Evolutionary conservation across 2,113 vertebrate species (phyloP).

Genomic region (Hyaena hyaena): DNA sequence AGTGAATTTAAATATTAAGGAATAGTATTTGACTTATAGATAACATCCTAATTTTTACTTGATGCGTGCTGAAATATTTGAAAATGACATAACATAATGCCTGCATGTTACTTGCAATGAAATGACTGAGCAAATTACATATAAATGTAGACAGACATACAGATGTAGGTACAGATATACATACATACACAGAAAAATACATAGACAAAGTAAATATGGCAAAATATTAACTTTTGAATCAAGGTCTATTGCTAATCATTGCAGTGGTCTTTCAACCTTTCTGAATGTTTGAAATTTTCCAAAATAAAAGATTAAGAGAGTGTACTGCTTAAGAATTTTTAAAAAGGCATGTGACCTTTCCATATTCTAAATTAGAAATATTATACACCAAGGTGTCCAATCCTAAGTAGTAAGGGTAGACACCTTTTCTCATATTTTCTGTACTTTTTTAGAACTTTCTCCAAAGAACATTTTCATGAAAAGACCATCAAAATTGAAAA

Average conservation of each 20-base stretch:
- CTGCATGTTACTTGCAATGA: background rate
- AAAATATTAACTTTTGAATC: slow-evolving; percentile 40
- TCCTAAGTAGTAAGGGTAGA: background rate
- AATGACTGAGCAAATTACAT: slow-evolving; percentile 9
- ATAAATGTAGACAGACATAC: background rate
- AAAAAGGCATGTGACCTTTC: background rate
- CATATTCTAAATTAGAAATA: slow-evolving; percentile 9
- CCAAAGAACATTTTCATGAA: slow-evolving; percentile 6
- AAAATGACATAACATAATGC: slow-evolving; percentile 23
- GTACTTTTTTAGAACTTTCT: slow-evolving; percentile 21
- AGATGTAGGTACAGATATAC: background rate
- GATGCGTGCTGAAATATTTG: slow-evolving; percentile 1
- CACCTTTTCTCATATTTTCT: background rate
- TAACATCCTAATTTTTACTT: slow-evolving; percentile 39
- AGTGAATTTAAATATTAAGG: background rate
- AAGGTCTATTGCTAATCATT: background rate
- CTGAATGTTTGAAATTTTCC: slow-evolving; percentile 5
- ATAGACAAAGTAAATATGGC: slow-evolving; percentile 1
- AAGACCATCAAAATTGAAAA: slow-evolving; percentile 17
- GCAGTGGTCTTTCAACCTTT: slow-evolving; percentile 34
- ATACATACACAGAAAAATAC: background rate
- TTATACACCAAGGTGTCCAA: background rate
- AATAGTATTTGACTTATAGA: background rate
- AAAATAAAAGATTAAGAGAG: slow-evolving; percentile 29
- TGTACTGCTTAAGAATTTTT: background rate